phyloP scores from a whole-genome alignment of 2,113 vertebrate genomes.

The Apteryx mantelli region DNA sequence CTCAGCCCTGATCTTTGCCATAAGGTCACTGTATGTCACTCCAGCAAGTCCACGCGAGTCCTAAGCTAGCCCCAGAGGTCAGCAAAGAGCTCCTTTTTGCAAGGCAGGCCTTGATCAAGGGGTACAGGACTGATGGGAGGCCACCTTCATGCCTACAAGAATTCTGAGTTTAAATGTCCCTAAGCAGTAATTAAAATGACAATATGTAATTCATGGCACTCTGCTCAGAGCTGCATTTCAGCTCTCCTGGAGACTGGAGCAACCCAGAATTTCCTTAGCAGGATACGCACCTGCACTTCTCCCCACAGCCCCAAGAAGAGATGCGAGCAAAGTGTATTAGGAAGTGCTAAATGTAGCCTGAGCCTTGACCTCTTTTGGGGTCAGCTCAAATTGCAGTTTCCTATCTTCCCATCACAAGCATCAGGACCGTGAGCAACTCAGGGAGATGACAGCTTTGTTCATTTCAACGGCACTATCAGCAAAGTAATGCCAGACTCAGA shows the following conservation, averaged over 20 bases:
- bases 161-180: neutral
- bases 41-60: neutral
- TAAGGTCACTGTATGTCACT: neutral
- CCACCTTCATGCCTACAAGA: neutral
- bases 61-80: neutral
- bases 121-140: neutral
- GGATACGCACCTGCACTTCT: accelerated
- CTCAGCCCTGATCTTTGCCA: neutral
- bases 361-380: neutral
- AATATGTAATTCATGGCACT: neutral
- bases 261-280: neutral
- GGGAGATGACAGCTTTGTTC: neutral
- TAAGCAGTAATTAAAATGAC: neutral
- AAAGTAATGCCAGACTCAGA: neutral
- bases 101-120: neutral
- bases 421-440: accelerated
- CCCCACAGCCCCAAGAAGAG: neutral
- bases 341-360: neutral
- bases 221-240: neutral
- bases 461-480: neutral
- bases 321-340: accelerated
- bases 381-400: neutral
- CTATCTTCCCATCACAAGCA: neutral
- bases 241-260: neutral
- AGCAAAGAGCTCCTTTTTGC: neutral